Evolutionary conservation across 2,888 invertebrate genomes (phyloP).

Genomic region (Gandaritis pyraliata): DNA sequence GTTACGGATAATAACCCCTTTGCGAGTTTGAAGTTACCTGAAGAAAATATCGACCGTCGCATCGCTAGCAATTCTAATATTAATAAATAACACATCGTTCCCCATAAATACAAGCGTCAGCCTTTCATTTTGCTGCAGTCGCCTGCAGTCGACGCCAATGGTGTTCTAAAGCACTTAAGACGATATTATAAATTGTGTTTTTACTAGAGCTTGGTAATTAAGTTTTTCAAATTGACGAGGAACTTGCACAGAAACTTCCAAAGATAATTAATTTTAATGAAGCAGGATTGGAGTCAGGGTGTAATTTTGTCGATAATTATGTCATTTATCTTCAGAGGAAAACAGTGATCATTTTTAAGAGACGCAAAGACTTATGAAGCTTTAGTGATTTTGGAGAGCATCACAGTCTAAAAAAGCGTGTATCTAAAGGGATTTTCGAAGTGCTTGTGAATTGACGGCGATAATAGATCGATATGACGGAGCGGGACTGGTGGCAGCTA

Average conservation of each 20-base stretch:
- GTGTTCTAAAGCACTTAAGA: slow-evolving; percentile 15
- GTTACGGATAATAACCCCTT: slow-evolving; percentile 1
- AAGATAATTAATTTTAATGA: neutral
- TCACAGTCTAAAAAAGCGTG: neutral
- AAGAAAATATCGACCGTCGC: slow-evolving; percentile 43
- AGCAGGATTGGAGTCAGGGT: neutral
- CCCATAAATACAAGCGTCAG: slow-evolving; percentile 4
- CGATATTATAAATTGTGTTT: slow-evolving; percentile 3
- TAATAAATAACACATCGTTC: slow-evolving; percentile 26
- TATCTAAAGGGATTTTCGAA: neutral
- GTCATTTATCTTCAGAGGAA: neutral
- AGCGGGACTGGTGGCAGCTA: slow-evolving; percentile 81
- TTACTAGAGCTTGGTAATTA: too few species aligned
- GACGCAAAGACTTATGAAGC: neutral
- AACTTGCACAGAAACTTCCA: slow-evolving; percentile 7
- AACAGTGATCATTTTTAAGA: neutral
- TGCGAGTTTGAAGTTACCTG: slow-evolving; percentile 22
- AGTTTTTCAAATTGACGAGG: neutral
- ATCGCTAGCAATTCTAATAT: slow-evolving; percentile 36
- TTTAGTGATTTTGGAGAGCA: too few species aligned
- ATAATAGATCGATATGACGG: slow-evolving; percentile 52
- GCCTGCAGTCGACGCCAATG: slow-evolving; percentile 20
- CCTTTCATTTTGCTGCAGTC: slow-evolving; percentile 29
- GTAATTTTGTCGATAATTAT: neutral
- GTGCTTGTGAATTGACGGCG: slow-evolving; percentile 1